Percentiles rank a stretch among this genome's conserved stretches.
Evolutionary conservation across 2,888 invertebrate genomes (phyloP).

Genomic region (Philereme transversata): DNA sequence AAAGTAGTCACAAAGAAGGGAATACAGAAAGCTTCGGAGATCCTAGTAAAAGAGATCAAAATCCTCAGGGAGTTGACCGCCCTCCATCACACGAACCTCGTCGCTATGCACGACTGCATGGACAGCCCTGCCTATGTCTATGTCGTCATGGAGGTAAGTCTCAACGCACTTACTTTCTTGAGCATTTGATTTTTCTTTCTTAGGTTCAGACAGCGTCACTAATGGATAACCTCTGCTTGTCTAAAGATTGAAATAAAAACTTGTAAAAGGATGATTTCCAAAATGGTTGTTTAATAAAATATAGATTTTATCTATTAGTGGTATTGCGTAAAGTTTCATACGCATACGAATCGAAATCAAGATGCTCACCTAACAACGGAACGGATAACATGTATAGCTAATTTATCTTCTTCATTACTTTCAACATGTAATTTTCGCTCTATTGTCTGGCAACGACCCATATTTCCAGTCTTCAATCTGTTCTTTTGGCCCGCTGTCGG

Average conservation of each 20-base stretch:
- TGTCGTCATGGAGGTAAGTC: constrained; percentile 98
- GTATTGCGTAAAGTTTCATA: too few species aligned
- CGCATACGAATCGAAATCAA: too few species aligned
- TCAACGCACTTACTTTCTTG: constrained; percentile 4
- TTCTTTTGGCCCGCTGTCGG: constrained; percentile 15
- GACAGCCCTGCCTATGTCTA: constrained; percentile 97
- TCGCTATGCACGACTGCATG: constrained; percentile 98
- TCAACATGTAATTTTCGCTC: not conserved
- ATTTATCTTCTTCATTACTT: not conserved
- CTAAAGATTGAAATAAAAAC: too few species aligned
- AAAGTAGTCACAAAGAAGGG: constrained; percentile 99
- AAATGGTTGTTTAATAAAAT: too few species aligned
- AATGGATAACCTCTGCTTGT: too few species aligned
- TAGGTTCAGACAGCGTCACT: not conserved
- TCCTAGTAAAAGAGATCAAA: constrained; percentile 99
- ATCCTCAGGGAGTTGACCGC: constrained; percentile 98
- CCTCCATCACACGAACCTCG: constrained; percentile 99
- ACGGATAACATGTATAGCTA: not conserved
- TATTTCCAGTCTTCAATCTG: constrained; percentile 18
- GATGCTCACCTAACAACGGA: too few species aligned
- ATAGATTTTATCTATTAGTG: too few species aligned
- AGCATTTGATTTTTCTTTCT: constrained; percentile 3
- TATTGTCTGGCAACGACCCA: constrained; percentile 19
- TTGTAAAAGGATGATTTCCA: too few species aligned
- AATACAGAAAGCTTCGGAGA: constrained; percentile 97